Percentiles rank a stretch among this genome's conserved stretches.
Evolutionary conservation across 1,140 invertebrate species (phyloP).

Genomic region (Protaetia brevitarsis): DNA sequence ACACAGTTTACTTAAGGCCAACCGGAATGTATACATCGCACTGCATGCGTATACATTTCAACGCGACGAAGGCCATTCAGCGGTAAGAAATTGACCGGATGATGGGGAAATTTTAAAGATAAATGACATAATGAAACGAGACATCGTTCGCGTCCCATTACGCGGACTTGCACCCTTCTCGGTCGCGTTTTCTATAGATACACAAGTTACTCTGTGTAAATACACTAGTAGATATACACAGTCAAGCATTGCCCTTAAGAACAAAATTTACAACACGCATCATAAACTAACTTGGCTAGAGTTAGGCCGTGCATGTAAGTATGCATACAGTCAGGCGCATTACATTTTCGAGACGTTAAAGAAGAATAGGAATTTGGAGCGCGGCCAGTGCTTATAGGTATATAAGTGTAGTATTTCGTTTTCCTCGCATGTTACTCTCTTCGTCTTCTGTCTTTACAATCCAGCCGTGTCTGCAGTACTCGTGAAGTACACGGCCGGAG

Average conservation of each 20-base stretch:
- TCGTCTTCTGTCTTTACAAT: no score
- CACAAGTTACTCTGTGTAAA: neutral
- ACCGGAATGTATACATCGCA: no score
- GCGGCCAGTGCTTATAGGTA: no score
- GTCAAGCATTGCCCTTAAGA: neutral
- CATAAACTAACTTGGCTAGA: neutral
- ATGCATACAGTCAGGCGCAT: neutral
- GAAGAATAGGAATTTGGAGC: slow-evolving; percentile 8
- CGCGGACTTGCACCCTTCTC: no score
- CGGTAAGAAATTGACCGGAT: neutral
- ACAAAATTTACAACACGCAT: neutral
- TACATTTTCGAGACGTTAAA: neutral
- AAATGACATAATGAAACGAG: slow-evolving; percentile 7
- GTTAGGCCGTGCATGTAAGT: neutral
- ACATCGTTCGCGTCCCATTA: slow-evolving; percentile 1
- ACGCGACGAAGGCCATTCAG: neutral
- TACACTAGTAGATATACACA: neutral
- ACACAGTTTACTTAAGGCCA: no score
- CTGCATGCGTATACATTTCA: neutral
- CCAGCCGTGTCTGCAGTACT: no score
- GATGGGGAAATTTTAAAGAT: slow-evolving; percentile 10
- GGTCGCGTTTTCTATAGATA: neutral
- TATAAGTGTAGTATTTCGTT: neutral
- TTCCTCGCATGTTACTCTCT: neutral
- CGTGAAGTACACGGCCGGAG: neutral